Conservation (phyloP, 2,113 vertebrate species). For the Tichodroma muraria region DNA sequence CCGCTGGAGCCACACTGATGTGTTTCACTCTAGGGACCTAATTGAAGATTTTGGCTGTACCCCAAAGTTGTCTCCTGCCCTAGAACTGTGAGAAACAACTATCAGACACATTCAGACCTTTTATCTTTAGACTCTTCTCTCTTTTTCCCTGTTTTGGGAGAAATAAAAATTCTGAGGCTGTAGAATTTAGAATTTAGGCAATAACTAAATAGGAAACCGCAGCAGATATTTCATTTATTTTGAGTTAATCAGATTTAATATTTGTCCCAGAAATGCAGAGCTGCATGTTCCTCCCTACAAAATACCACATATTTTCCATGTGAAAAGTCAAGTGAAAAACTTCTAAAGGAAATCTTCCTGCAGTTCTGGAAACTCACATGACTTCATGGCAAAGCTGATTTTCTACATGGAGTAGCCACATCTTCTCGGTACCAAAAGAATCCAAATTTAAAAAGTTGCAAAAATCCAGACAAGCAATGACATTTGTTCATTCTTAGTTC, state of each 20-base stretch:
- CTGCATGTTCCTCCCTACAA: background rate
- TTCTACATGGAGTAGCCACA: background rate
- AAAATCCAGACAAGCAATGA: constrained; percentile 10
- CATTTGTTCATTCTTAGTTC: constrained; percentile 12
- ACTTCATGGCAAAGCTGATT: background rate
- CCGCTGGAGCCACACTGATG: background rate
- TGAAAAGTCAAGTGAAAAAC: background rate
- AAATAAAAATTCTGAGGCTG: background rate
- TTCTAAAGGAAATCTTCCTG: background rate
- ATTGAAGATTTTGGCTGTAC: background rate
- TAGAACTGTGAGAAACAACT: background rate
- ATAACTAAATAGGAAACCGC: background rate
- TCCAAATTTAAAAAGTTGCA: background rate
- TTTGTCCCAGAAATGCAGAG: background rate
- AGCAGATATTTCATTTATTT: background rate
- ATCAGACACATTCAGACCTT: background rate
- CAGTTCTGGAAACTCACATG: background rate
- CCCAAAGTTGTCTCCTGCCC: background rate
- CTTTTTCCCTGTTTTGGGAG: background rate
- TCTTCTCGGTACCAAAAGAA: constrained; percentile 27
- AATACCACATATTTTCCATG: background rate
- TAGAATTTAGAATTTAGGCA: background rate
- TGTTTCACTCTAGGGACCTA: background rate
- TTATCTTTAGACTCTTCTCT: background rate
- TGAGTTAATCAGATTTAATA: background rate